Conservation (phyloP, 2,113 vertebrate genomes). For the Pelusios castaneus region DNA sequence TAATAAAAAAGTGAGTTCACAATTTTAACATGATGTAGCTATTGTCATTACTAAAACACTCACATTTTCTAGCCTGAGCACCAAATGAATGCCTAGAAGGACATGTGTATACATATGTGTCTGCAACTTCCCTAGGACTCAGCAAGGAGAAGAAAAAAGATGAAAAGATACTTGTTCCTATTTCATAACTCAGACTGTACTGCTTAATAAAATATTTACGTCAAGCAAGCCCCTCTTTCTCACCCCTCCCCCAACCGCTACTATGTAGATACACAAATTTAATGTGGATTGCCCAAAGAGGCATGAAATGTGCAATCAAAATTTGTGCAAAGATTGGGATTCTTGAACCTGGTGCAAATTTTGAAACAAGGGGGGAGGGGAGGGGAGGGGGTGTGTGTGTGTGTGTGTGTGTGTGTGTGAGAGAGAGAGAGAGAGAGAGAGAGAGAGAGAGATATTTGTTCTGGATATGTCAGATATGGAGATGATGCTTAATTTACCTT, state of each 20-base stretch:
- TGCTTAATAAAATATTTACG: slow-evolving; percentile 1
- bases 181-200: background rate
- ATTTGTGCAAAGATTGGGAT: background rate
- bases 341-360: background rate
- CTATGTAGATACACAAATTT: background rate
- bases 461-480: background rate
- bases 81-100: background rate
- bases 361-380: background rate
- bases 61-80: background rate
- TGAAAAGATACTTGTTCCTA: background rate
- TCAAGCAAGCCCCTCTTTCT: background rate
- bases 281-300: background rate
- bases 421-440: too few relatives aligned
- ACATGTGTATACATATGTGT: fast-evolving
- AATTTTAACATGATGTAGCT: background rate
- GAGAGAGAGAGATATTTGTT: background rate
- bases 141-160: background rate
- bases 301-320: background rate
- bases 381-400: too few relatives aligned
- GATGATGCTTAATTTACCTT: slow-evolving; percentile 22
- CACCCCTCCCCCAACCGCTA: background rate
- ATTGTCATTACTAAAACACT: background rate
- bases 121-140: background rate
- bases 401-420: background rate
- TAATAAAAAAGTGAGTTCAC: background rate